Conservation (phyloP, 2,888 invertebrate species). For the Thymelicus sylvestris region DNA sequence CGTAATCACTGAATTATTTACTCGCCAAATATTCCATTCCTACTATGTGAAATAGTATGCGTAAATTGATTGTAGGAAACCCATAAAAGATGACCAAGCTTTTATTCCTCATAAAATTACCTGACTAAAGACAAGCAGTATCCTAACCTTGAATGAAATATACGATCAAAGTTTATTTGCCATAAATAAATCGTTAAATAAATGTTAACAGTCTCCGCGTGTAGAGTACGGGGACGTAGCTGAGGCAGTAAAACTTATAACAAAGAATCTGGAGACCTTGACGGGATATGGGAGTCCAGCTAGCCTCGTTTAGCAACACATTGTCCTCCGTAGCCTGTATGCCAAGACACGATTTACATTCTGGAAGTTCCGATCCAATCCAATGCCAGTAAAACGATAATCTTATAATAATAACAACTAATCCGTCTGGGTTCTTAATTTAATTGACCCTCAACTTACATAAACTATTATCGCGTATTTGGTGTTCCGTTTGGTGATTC, state of each 20-base stretch:
- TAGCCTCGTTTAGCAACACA: too few relatives aligned
- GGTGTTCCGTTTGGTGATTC: too few relatives aligned
- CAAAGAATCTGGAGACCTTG: constrained; percentile 44
- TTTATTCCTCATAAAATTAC: constrained; percentile 19
- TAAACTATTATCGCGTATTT: too few relatives aligned
- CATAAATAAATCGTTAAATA: constrained; percentile 66
- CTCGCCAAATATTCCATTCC: not conserved
- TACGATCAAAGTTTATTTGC: constrained; percentile 59
- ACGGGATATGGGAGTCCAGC: too few relatives aligned
- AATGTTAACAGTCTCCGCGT: constrained; percentile 51
- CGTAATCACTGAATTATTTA: not conserved
- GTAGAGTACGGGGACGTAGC: constrained; percentile 50
- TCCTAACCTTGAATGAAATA: constrained; percentile 38
- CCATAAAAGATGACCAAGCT: not conserved
- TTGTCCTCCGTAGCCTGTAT: too few relatives aligned
- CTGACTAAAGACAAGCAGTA: constrained; percentile 21
- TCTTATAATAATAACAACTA: too few relatives aligned
- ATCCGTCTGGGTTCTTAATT: too few relatives aligned
- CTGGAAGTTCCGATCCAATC: too few relatives aligned
- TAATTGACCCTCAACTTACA: too few relatives aligned
- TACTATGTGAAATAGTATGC: not conserved
- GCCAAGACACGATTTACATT: too few relatives aligned
- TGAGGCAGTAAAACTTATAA: constrained; percentile 59
- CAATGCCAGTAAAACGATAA: too few relatives aligned
- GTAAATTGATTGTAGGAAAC: not conserved